Base-by-base conservation (phyloP, 2,113 vertebrate genomes). In the Peromyscus leucopus region DNA sequence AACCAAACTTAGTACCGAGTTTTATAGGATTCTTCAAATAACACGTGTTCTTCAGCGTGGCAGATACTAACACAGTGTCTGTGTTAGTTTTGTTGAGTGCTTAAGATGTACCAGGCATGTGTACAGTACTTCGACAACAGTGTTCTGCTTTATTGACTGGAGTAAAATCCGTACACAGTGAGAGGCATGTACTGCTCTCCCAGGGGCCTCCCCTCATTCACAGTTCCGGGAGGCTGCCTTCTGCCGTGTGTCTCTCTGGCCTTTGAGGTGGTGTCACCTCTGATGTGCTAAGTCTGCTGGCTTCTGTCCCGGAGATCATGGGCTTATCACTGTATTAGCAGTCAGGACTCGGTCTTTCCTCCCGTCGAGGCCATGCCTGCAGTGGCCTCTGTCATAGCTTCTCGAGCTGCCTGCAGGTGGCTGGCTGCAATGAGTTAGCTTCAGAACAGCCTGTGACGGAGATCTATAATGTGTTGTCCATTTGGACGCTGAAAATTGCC, bases 361-460 rank as follows among this genome's bases (percentile, higher is more conserved):
- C 55, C 55, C 74, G 0, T 67, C n/a, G 21, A 92, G 19, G 51
- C 33, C 92, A 17, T 80, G 42, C n/a, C 91, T n/a, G 84, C 9
- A 1, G 36, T 74, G 78, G 59, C 92, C 69, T 86, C 86, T 65
- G 42, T 74, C 72, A 65, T 10, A 83, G 51, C 97, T 93, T 48
- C 78, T 71, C 75, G 61, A 7, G 74, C 80, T 72, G 71, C 75
- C 4, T 46, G 51, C 84, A 90, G 59, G 57, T 78, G 59, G 59
- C 57, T 61, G 59, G 8, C 61, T 42, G 5, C 51, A 78, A 46
- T 36, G 57, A 90, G 85, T 90, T 74, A 86, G 28, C 61, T 89
- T 92, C 83, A 71, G 74, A 96, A 69, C 79, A 71, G 85, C 67
- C 63, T 48, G 28, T 91, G 94, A 4, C 22, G 78, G 78, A 95